phyloP scores from a whole-genome alignment of 2,888 invertebrate genomes.

The Zhengitettix transpicula region DNA sequence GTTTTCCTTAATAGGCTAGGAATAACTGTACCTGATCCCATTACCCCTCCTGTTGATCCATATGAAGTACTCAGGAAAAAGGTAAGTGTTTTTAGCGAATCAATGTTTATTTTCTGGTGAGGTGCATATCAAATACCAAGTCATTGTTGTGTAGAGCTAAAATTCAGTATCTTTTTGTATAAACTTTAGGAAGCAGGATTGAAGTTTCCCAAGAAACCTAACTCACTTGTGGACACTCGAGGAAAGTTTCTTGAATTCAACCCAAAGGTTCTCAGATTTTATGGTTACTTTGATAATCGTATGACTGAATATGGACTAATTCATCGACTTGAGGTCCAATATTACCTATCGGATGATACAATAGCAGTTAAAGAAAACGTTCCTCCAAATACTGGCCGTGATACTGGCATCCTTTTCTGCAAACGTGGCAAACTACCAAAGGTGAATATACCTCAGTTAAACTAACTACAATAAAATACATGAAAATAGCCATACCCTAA shows the following conservation, averaged over 20 bases:
- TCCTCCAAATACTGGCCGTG: constrained; percentile 48
- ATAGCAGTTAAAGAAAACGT: constrained; percentile 70
- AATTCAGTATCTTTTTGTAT: no score
- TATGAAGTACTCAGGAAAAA: constrained; percentile 18
- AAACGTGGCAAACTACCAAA: constrained; percentile 63
- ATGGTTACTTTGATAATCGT: constrained; percentile 81
- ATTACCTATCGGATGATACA: constrained; percentile 74
- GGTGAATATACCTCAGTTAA: constrained; percentile 27
- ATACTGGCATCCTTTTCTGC: constrained; percentile 54
- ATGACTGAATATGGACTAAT: constrained; percentile 58
- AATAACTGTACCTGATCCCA: constrained; percentile 59
- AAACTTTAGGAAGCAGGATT: no score
- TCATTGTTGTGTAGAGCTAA: no score
- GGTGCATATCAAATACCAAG: no score
- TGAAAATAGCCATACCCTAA: no score
- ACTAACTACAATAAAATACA: no score
- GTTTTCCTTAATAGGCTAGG: constrained; percentile 72
- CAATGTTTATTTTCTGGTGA: no score
- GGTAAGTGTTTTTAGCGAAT: constrained; percentile 14
- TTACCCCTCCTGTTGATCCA: constrained; percentile 33
- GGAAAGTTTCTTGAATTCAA: constrained; percentile 73
- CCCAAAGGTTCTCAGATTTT: constrained; percentile 56
- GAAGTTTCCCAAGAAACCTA: constrained; percentile 29
- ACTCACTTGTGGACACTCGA: constrained; percentile 43
- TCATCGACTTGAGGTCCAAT: constrained; percentile 63